Evolutionary conservation across 2,797 vertebrate genomes (phyloP).

Genomic region (Molothrus ater): DNA sequence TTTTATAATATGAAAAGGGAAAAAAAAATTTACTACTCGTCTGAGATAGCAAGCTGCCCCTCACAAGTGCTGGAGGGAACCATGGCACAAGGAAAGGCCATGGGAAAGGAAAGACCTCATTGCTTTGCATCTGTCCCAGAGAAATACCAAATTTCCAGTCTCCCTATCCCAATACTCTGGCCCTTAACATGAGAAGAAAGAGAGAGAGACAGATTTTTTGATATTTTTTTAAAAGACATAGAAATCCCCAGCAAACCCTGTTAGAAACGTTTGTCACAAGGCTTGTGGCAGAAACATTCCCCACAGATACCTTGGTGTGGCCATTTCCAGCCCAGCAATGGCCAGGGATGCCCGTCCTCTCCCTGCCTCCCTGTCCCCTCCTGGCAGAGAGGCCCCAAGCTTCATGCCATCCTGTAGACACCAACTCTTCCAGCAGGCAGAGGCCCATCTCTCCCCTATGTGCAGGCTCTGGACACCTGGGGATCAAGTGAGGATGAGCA

Average conservation of each 20-base stretch:
- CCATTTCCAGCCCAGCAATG: background rate
- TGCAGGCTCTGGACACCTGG: background rate
- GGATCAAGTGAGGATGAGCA: background rate
- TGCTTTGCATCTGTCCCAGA: slow-evolving; percentile 56
- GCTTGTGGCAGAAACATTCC: background rate
- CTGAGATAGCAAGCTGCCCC: slow-evolving; percentile 55
- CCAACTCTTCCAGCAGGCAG: background rate
- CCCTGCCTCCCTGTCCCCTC: background rate
- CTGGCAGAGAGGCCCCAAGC: background rate
- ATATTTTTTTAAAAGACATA: slow-evolving; percentile 60
- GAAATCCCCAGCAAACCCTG: slow-evolving; percentile 1
- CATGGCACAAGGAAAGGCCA: background rate
- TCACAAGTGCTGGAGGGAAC: slow-evolving; percentile 40
- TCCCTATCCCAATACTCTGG: background rate
- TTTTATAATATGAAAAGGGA: slow-evolving; percentile 78
- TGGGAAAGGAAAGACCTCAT: slow-evolving; percentile 32
- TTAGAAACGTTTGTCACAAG: background rate
- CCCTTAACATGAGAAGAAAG: slow-evolving; percentile 19
- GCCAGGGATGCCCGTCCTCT: background rate
- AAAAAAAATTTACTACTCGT: slow-evolving; percentile 31
- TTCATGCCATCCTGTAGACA: background rate
- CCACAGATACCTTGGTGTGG: background rate
- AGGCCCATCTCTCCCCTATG: fast-evolving
- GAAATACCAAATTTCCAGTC: slow-evolving; percentile 55
- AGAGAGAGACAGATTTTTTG: slow-evolving; percentile 40